A percentile compares a stretch with the other conserved stretches of the same genome.
These are phyloP conservation scores for Halocaridina rubra DNA, from an alignment of 2,888 invertebrate species.

Conservation along the genomic window DNA sequence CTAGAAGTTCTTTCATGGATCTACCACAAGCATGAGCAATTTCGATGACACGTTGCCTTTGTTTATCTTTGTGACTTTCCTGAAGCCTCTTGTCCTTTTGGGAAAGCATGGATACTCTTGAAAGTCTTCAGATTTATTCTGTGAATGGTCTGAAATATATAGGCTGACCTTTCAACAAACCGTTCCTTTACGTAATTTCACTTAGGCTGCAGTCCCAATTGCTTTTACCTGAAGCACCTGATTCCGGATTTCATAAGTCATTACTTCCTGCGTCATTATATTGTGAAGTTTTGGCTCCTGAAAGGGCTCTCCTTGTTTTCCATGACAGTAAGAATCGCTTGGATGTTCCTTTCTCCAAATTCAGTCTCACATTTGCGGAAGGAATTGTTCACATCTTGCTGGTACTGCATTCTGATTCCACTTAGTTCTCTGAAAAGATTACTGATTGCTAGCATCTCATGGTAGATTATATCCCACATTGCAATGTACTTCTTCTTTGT, in stretches of 20 bases:
- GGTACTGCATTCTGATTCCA: not conserved
- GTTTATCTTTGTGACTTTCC: not conserved
- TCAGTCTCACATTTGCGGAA: not conserved
- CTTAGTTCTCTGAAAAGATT: not conserved
- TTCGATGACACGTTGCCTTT: not conserved
- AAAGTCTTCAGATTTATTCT: not conserved
- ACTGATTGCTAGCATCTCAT: not conserved
- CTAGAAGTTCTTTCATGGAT: not conserved
- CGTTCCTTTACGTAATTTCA: not conserved
- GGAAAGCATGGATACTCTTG: not conserved
- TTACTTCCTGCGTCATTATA: not conserved
- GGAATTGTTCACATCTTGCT: not conserved
- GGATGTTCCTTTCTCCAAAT: not conserved
- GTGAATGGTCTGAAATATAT: not conserved
- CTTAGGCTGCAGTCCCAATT: not conserved
- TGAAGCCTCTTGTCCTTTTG: not conserved
- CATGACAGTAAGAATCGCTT: not conserved
- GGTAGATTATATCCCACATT: not conserved
- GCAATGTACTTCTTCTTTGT: not conserved
- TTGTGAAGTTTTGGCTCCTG: not conserved
- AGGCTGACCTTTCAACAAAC: not conserved
- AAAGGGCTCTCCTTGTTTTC: not conserved
- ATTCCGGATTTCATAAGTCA: not conserved
- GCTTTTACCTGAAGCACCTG: not conserved
- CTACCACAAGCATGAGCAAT: not conserved